These are phyloP conservation scores for Polydrusus pterygomalis DNA, from an alignment of 2,888 invertebrate species.

Conservation along the genomic window DNA sequence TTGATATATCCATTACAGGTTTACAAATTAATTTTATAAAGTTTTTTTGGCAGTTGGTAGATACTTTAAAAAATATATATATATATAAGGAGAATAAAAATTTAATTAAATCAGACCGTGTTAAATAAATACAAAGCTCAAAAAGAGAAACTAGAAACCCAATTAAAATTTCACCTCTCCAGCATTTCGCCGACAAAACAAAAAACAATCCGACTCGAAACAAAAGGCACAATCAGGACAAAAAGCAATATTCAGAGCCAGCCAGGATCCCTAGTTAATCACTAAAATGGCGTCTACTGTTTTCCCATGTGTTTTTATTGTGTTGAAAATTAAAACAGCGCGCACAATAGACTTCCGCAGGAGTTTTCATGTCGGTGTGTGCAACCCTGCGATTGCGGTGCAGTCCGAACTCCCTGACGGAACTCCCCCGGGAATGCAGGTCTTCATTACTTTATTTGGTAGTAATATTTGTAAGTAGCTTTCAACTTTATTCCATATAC, in stretches of 20 bases:
- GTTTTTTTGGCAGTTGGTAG: not conserved
- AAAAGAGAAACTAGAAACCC: constrained; percentile 68
- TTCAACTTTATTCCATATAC: not conserved
- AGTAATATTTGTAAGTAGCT: constrained; percentile 47
- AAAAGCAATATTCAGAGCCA: constrained; percentile 72
- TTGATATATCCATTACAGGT: too few species aligned
- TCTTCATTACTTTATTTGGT: constrained; percentile 31
- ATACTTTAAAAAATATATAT: not conserved
- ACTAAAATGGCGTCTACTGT: constrained; percentile 74
- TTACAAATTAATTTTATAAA: too few species aligned
- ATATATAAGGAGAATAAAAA: not conserved
- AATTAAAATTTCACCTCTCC: constrained; percentile 70
- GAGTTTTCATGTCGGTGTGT: constrained; percentile 67
- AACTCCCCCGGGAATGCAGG: constrained; percentile 8
- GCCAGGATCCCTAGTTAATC: constrained; percentile 73
- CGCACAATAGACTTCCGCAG: constrained; percentile 70
- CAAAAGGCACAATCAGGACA: constrained; percentile 72
- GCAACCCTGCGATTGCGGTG: constrained; percentile 61
- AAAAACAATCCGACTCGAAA: constrained; percentile 70
- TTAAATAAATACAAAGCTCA: constrained; percentile 25
- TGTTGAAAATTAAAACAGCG: constrained; percentile 73
- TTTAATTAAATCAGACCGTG: constrained; percentile 37
- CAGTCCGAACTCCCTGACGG: constrained; percentile 64
- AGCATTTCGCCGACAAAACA: constrained; percentile 65
- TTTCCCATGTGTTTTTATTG: constrained; percentile 74